These are phyloP conservation scores for Pristiophorus japonicus DNA, from an alignment of 2,113 vertebrate species.

Conservation along the genomic window DNA sequence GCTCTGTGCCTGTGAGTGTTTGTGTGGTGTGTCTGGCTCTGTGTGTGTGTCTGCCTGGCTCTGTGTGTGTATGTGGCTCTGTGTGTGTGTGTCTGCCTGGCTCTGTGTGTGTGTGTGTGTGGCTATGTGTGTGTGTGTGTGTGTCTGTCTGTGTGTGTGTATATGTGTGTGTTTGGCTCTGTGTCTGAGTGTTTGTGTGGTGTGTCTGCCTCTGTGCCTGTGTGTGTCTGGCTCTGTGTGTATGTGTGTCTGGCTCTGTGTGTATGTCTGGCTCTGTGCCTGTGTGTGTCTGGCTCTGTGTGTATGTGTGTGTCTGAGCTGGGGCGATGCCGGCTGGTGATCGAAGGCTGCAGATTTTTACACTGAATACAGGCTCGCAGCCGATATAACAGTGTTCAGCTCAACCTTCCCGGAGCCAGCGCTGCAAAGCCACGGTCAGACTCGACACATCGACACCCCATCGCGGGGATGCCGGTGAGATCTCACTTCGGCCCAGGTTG, in stretches of 20 bases:
- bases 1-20: too few species aligned
- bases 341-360: neutral
- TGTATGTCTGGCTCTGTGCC: neutral
- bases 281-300: neutral
- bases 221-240: neutral
- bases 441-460: conserved; percentile 14
- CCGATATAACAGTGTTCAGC: neutral
- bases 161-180: neutral
- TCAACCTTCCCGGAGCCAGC: neutral
- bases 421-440: neutral
- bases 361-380: neutral
- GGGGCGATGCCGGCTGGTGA: neutral
- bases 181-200: too few species aligned
- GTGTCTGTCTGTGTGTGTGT: neutral
- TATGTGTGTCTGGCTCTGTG: neutral
- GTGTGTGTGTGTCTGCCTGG: neutral
- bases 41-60: neutral
- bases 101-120: neutral
- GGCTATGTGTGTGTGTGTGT: neutral
- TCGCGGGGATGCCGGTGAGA: neutral
- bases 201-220: neutral
- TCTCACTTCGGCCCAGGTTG: too few species aligned
- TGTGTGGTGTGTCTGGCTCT: too few species aligned
- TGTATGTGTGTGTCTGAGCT: neutral
- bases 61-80: too few species aligned